These are phyloP conservation scores for Ispidina lecontei DNA, from an alignment of 2,797 vertebrate species.

Conservation along the genomic window DNA sequence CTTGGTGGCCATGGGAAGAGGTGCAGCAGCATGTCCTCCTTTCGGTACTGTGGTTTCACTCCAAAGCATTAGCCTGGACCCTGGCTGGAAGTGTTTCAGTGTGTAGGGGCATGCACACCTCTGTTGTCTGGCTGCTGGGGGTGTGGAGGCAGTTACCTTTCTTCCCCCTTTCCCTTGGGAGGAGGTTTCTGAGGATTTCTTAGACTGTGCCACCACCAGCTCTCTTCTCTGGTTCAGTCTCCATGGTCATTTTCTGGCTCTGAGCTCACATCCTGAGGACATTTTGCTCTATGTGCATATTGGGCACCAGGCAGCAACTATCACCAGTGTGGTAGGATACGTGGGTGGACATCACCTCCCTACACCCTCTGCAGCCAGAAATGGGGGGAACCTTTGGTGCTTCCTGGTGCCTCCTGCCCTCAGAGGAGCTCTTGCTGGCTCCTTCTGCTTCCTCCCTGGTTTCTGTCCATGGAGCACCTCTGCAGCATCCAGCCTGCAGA, in stretches of 20 bases:
- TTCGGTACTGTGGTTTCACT: background rate
- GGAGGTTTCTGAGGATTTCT: background rate
- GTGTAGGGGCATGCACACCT: rapidly evolving
- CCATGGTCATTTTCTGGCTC: rapidly evolving
- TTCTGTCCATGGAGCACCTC: background rate
- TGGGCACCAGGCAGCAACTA: rapidly evolving
- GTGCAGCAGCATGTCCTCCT: rapidly evolving
- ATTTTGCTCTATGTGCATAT: background rate
- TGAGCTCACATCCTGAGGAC: rapidly evolving
- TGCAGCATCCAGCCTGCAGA: background rate
- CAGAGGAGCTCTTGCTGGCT: background rate
- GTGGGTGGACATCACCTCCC: background rate
- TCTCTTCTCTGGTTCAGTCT: background rate
- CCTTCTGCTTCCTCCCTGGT: rapidly evolving
- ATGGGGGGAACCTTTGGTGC: background rate
- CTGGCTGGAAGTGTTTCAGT: background rate
- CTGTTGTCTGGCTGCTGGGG: rapidly evolving
- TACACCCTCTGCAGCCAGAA: background rate
- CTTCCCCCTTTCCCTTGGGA: background rate
- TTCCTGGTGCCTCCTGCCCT: background rate
- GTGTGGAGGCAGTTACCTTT: rapidly evolving
- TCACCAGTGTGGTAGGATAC: rapidly evolving
- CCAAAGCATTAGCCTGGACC: background rate
- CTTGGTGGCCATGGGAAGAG: rapidly evolving
- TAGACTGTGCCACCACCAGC: background rate